Evolutionary conservation across 92 coral and sea anemone species (phyloP).

Genomic region (Porites evermanni): DNA sequence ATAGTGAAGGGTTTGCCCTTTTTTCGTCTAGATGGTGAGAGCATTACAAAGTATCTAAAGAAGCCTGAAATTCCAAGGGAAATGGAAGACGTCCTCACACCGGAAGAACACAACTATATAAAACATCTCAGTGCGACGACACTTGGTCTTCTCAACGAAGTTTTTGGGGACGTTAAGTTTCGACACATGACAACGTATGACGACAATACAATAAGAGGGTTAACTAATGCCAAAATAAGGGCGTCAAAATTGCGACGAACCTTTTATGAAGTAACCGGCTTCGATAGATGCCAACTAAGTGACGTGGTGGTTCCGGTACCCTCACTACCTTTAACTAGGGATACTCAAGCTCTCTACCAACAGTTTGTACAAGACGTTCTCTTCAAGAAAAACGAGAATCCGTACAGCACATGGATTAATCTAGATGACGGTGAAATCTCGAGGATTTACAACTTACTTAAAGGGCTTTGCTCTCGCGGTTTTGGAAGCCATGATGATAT

Average conservation of each 20-base stretch:
- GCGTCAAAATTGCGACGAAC: constrained; percentile 59
- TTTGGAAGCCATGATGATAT: constrained; percentile 49
- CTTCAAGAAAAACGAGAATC: constrained; percentile 52
- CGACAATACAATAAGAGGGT: constrained; percentile 34
- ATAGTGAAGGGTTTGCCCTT: constrained; percentile 61
- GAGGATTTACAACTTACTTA: constrained; percentile 40
- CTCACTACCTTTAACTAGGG: neutral
- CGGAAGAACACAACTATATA: constrained; percentile 50
- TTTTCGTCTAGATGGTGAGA: constrained; percentile 21
- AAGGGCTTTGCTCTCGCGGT: constrained; percentile 23
- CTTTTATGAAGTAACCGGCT: constrained; percentile 64
- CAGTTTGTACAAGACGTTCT: constrained; percentile 62
- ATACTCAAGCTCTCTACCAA: constrained; percentile 35
- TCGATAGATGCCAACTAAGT: constrained; percentile 49
- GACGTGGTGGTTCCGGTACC: constrained; percentile 29
- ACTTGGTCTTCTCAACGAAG: constrained; percentile 49
- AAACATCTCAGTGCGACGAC: constrained; percentile 28
- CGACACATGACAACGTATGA: constrained; percentile 44
- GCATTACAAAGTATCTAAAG: constrained; percentile 42
- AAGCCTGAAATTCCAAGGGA: constrained; percentile 34
- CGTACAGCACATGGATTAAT: constrained; percentile 61
- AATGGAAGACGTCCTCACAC: constrained; percentile 40
- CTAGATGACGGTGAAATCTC: constrained; percentile 1
- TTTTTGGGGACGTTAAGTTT: constrained; percentile 54
- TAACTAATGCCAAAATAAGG: constrained; percentile 53